Base-by-base conservation (phyloP, 2,888 invertebrate species). In the Chymomyza caudatula region DNA sequence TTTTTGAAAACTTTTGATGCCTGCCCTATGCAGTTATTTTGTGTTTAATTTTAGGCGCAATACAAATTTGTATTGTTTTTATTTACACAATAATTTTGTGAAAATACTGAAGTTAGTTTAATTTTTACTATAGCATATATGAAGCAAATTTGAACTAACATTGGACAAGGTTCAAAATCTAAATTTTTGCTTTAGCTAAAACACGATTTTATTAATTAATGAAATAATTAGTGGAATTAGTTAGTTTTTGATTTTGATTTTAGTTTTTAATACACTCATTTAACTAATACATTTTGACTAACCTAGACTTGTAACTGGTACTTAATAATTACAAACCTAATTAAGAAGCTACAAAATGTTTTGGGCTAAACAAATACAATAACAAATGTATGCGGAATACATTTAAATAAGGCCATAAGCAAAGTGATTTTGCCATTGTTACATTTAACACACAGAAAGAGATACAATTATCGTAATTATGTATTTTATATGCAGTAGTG, bases 271-370 rank as follows among this genome's bases (percentile, higher is more conserved):
- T 73, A 69, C 60, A 69, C 56, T 66, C 73, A 70, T 76, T 73
- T 73, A 74, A 74, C 71, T 78, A 78, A 78, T 70, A 65, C 25
- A 78, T 77, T 78, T 69, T 54, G 73, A 76, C 73, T 78, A 78
- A 77, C 75, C 77, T 73, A 78, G 63, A 37, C 11, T 37, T 37
- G n/a, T n/a, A n/a, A n/a, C 51, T 65, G 53, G 58, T 29, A 73
- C 76, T 77, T 77, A 69, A 69, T 69, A 73, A 79, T 77, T 69
- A 69, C 74, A 74, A 76, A 79, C 62, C 66, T 77, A 77, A 79
- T 74, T 25, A 74, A 71, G 72, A 72, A 64, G 71, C 77, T 80
- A 77, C 73, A 67, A 73, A 77, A 74, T 67, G 52, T 69, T 60
- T 47, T 17, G 76, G 63, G 67, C 63, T 60, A 67, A 76, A 78